These are phyloP conservation scores for Stomorhina lunata DNA, from an alignment of 2,888 invertebrate species.

Conservation along the genomic window DNA sequence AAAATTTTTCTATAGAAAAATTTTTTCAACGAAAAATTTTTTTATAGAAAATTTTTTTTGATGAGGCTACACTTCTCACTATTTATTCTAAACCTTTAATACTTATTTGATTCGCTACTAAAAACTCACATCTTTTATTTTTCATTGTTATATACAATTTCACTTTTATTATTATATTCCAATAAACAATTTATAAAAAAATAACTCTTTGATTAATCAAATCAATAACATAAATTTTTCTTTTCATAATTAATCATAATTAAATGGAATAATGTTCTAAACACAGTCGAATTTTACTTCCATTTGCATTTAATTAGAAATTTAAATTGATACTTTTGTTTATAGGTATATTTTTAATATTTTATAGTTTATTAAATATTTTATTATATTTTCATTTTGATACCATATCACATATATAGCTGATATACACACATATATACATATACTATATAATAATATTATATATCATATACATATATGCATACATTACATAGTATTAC, in stretches of 20 bases:
- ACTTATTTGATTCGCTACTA: too few species aligned
- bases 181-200: slow-evolving; percentile 33
- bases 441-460: slow-evolving; percentile 24
- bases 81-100: too few species aligned
- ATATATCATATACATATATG: slow-evolving; percentile 3
- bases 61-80: too few species aligned
- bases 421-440: slow-evolving; percentile 32
- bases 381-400: slow-evolving; percentile 35
- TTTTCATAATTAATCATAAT: slow-evolving; percentile 43
- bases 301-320: background rate
- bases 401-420: slow-evolving; percentile 62
- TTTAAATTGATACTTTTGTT: background rate
- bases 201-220: slow-evolving; percentile 48
- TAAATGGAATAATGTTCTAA: slow-evolving; percentile 11
- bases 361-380: slow-evolving; percentile 8
- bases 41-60: too few species aligned
- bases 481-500: slow-evolving; percentile 18
- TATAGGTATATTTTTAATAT: background rate
- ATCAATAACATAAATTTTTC: slow-evolving; percentile 55
- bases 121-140: too few species aligned
- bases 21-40: too few species aligned
- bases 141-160: slow-evolving; percentile 41
- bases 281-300: slow-evolving; percentile 7
- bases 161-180: slow-evolving; percentile 28
- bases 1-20: too few species aligned